A percentile compares a stretch with the other conserved stretches of the same genome.
Conservation (phyloP, 2,888 invertebrate genomes). For the Podotricha telesiphe region DNA sequence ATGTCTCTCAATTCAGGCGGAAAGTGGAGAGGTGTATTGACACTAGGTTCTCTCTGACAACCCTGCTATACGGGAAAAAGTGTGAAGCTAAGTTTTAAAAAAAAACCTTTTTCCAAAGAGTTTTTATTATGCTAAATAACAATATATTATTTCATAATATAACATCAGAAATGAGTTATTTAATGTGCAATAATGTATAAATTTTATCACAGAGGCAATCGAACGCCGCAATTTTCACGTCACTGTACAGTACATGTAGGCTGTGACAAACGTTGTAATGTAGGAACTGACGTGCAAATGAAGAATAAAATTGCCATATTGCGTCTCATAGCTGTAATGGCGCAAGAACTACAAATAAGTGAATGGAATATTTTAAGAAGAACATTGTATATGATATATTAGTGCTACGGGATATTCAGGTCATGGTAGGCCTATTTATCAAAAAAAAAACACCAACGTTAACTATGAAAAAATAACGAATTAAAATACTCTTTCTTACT, state of each 20-base stretch:
- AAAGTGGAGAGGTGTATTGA: too few relatives aligned
- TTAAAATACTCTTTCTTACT: too few relatives aligned
- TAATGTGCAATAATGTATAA: not conserved
- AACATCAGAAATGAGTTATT: slow-evolving; percentile 2
- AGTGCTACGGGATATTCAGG: too few relatives aligned
- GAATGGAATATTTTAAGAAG: slow-evolving; percentile 18
- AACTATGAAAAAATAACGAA: too few relatives aligned
- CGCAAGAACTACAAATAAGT: slow-evolving; percentile 17
- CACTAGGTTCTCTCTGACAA: too few relatives aligned
- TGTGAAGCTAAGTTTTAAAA: too few relatives aligned
- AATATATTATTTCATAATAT: not conserved
- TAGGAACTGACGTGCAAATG: slow-evolving; percentile 39
- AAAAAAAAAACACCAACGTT: too few relatives aligned
- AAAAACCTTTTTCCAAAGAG: not conserved
- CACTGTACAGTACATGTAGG: slow-evolving; percentile 22
- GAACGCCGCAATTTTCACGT: slow-evolving; percentile 33
- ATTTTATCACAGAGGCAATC: slow-evolving; percentile 29
- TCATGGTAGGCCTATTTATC: not conserved
- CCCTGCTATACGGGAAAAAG: too few relatives aligned
- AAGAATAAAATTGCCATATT: slow-evolving; percentile 38
- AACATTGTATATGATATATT: not conserved
- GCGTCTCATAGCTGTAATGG: slow-evolving; percentile 25
- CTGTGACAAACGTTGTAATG: slow-evolving; percentile 35
- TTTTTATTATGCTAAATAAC: not conserved
- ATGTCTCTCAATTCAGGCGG: too few relatives aligned